Conservation (phyloP, 64 coral and sea anemone species). For the Montipora capricornis region DNA sequence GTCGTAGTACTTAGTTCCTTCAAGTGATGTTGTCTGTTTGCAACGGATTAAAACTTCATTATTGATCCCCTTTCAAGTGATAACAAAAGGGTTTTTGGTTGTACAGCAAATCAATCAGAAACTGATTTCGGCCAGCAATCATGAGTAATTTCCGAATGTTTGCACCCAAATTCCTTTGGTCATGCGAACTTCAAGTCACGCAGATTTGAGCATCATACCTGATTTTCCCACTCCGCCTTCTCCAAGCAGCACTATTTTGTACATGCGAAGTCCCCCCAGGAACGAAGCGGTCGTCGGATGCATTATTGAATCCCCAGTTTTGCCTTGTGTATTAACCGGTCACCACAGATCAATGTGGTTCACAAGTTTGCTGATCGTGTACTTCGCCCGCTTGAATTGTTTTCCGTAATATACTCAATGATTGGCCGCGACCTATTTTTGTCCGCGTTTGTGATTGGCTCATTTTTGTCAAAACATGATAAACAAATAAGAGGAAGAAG, state of each 20-base stretch:
- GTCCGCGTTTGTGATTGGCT: not conserved
- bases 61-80: not conserved
- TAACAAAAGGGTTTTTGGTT: not conserved
- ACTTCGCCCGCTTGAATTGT: not conserved
- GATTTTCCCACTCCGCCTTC: conserved; percentile 87
- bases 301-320: conserved; percentile 26
- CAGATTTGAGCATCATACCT: conserved; percentile 19
- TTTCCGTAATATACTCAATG: not conserved
- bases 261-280: conserved; percentile 75
- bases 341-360: not conserved
- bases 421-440: not conserved
- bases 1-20: too few species aligned
- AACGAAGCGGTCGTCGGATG: conserved; percentile 74
- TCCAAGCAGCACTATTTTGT: conserved; percentile 78
- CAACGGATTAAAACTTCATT: not conserved
- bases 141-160: conserved; percentile 17
- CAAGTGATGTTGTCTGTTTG: too few species aligned
- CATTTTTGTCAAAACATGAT: not conserved
- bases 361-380: not conserved
- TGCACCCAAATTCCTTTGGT: conserved; percentile 34
- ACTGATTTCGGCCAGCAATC: not conserved
- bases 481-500: not conserved
- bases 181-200: not conserved
- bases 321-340: not conserved
- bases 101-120: not conserved